Base-by-base conservation (phyloP, 92 coral and sea anemone genomes). In the Chrysogorgia sp. region DNA sequence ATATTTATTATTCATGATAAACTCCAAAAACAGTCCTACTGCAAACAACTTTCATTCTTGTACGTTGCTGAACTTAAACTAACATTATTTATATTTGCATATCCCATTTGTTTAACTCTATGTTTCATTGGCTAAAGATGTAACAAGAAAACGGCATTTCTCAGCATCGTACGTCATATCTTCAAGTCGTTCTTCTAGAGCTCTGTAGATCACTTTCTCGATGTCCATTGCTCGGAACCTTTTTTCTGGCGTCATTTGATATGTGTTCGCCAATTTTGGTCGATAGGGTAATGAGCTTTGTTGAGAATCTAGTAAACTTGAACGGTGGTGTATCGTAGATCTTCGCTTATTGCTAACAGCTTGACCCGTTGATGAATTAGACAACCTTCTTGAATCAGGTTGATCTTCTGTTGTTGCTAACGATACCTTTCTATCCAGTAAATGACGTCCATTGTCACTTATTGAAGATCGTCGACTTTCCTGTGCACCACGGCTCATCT, bases 11-110 rank as follows among this genome's bases (percentile, higher is more conserved):
- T 65, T 93, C 98, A 48, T 81, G 88, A 77, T 93, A 93, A 29
- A 93, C 81, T 7, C 98, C 98, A 71, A 89, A 93, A 50, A 93
- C 98, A 28, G 92, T 81, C n/a, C n/a, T n/a, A n/a, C n/a, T n/a
- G n/a, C n/a, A n/a, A n/a, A n/a, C n/a, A n/a, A 56, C 77, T 88
- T 10, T 82, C 85, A 40, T 88, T 85, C 22, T 88, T 86, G 67
- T 76, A 93, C 64, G 96, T 91, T 10, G 92, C 87, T 3, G 91
- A 83, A 10, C 97, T 97, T 76, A 84, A 82, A 12, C 92, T 77
- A 47, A 92, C 99, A 25, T 64, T 80, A 10, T 75, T 63, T 32
- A 67, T 84, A 58, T 96, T 85, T 0, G 90, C 96, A 75, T 81
- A 96, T 2, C 97, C 97, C 45, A 96, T 57, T 7, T 67, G 77